phyloP scores from a whole-genome alignment of 2,113 vertebrate genomes.

The Triplophysa rosa region DNA sequence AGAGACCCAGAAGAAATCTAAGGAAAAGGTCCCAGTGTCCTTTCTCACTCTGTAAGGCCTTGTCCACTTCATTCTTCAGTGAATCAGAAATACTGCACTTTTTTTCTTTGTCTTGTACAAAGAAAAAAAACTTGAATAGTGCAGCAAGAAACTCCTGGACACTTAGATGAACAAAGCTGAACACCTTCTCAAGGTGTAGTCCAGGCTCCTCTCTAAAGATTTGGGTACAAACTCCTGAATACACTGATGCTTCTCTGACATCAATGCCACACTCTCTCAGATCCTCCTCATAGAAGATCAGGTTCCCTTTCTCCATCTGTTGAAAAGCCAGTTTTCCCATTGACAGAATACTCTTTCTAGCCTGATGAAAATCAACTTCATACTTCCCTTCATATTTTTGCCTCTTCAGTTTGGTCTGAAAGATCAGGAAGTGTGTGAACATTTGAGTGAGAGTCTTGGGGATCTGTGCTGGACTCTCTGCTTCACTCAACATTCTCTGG shows the following conservation, averaged over 20 bases:
- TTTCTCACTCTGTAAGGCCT: constrained; percentile 30
- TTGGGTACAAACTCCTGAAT: constrained; percentile 29
- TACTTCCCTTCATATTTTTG: constrained; percentile 33
- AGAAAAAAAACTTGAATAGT: too few relatives aligned
- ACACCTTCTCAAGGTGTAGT: constrained; percentile 18
- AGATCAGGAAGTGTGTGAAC: constrained; percentile 25
- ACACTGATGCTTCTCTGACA: constrained; percentile 12
- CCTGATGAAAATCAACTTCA: background rate
- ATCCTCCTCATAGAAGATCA: constrained; percentile 39
- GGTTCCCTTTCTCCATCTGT: constrained; percentile 30
- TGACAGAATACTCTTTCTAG: background rate
- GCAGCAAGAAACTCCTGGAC: constrained; percentile 40
- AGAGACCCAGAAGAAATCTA: constrained; percentile 37
- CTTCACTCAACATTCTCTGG: constrained; percentile 4
- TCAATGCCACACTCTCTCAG: constrained; percentile 26
- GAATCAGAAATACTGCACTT: background rate
- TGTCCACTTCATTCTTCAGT: constrained; percentile 33
- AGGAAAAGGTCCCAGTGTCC: constrained; percentile 39
- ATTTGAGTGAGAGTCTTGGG: constrained; percentile 38
- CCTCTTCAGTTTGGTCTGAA: constrained; percentile 24
- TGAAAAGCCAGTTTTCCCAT: constrained; percentile 27
- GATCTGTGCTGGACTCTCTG: background rate
- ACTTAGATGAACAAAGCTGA: constrained; percentile 44
- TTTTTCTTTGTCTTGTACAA: too few relatives aligned
- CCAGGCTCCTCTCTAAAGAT: constrained; percentile 34